These are phyloP conservation scores for Caiman crocodilus DNA, from an alignment of 2,797 vertebrate genomes.

Conservation along the genomic window DNA sequence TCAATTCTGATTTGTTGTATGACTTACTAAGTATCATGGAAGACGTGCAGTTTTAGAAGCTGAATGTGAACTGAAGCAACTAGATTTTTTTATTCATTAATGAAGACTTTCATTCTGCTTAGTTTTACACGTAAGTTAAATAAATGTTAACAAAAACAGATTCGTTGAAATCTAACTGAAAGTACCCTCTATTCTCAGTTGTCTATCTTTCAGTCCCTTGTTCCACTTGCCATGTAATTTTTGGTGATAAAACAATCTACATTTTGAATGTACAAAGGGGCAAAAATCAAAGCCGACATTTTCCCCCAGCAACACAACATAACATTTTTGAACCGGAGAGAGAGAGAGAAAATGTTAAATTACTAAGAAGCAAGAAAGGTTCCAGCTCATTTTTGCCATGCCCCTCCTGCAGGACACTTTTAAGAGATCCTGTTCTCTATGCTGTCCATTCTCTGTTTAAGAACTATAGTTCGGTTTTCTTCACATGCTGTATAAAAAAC, in stretches of 20 bases:
- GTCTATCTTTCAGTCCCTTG: fast-evolving
- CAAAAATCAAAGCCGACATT: no score
- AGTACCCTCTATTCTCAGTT: background rate
- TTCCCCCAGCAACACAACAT: no score
- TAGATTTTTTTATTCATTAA: background rate
- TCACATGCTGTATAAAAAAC: background rate
- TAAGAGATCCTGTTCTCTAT: background rate
- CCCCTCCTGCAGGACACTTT: no score
- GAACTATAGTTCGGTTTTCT: background rate
- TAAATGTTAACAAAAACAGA: background rate
- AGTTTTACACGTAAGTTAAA: background rate
- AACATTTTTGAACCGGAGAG: background rate
- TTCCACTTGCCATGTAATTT: background rate
- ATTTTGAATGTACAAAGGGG: background rate
- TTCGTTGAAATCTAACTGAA: background rate
- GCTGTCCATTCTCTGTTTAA: background rate
- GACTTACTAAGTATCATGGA: background rate
- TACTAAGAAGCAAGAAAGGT: background rate
- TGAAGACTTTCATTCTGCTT: background rate
- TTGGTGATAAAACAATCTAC: background rate
- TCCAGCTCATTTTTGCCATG: background rate
- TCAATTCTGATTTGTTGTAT: background rate
- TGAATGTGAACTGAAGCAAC: background rate
- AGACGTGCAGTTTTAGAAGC: background rate
- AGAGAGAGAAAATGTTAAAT: background rate